A percentile compares a stretch with the other conserved stretches of the same genome.
phyloP scores from a whole-genome alignment of 2,113 vertebrate species.

The Alethe diademata region DNA sequence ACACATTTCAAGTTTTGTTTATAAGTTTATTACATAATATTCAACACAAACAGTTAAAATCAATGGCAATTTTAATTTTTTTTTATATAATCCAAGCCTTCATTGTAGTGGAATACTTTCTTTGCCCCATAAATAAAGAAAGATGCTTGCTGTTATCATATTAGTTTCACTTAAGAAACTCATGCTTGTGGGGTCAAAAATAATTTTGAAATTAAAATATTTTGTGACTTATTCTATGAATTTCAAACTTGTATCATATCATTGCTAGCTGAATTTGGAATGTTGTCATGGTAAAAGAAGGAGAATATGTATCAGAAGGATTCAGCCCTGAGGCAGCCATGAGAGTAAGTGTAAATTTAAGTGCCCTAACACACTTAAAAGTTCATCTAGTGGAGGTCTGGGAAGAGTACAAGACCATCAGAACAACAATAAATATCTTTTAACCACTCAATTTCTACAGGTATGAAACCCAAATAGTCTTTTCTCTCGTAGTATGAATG shows the following conservation, averaged over 20 bases:
- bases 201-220: not conserved
- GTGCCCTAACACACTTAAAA: not conserved
- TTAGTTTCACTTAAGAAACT: not conserved
- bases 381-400: not conserved
- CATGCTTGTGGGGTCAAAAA: not conserved
- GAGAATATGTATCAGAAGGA: not conserved
- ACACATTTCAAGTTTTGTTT: not conserved
- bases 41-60: not conserved
- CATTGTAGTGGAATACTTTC: not conserved
- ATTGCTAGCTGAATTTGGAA: not conserved
- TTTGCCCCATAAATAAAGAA: not conserved
- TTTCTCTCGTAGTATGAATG: not conserved
- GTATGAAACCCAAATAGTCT: not conserved
- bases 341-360: not conserved
- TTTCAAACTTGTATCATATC: not conserved
- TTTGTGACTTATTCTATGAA: not conserved
- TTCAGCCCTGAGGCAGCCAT: not conserved
- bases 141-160: not conserved
- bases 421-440: not conserved
- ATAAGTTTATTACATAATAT: not conserved
- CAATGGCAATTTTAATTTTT: not conserved
- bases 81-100: not conserved
- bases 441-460: not conserved
- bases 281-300: not conserved
- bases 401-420: not conserved